Evolutionary conservation across 2,888 invertebrate genomes (phyloP).

Genomic region (Drosophila eohydei): DNA sequence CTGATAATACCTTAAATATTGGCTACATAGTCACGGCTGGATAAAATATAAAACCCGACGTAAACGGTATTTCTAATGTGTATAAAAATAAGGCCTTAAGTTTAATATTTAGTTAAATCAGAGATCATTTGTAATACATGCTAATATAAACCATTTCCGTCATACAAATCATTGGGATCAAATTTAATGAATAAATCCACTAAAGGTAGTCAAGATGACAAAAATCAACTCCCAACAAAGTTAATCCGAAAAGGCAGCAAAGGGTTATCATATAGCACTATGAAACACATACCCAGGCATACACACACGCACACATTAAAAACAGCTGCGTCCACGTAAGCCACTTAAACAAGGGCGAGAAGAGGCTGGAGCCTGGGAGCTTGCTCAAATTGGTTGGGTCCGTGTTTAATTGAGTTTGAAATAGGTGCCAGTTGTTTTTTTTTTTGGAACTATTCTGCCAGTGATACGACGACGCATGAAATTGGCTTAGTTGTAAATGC

Average conservation of each 20-base stretch:
- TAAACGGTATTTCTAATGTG: not conserved
- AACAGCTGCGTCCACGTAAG: constrained; percentile 55
- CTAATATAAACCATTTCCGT: not conserved
- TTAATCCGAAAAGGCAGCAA: constrained; percentile 48
- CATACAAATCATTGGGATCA: constrained; percentile 9
- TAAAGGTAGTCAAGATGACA: not conserved
- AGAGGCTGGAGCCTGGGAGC: not conserved
- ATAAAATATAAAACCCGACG: no score
- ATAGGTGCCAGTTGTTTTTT: constrained; percentile 65
- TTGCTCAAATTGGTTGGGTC: constrained; percentile 26
- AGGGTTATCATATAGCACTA: constrained; percentile 14
- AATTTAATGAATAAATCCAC: constrained; percentile 30
- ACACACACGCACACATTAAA: constrained; percentile 7
- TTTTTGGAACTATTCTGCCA: constrained; percentile 15
- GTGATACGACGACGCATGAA: constrained; percentile 62
- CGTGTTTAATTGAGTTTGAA: constrained; percentile 80
- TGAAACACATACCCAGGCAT: constrained; percentile 18
- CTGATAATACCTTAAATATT: no score
- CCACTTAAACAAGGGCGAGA: constrained; percentile 33
- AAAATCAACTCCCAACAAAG: constrained; percentile 25
- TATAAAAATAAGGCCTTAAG: not conserved
- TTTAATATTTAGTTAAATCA: not conserved
- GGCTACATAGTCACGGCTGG: no score
- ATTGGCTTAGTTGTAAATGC: constrained; percentile 71
- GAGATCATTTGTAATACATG: not conserved